Percentiles rank a stretch among this genome's conserved stretches.
Conservation (phyloP, 2,113 vertebrate species). For the Dryoscopus gambensis region DNA sequence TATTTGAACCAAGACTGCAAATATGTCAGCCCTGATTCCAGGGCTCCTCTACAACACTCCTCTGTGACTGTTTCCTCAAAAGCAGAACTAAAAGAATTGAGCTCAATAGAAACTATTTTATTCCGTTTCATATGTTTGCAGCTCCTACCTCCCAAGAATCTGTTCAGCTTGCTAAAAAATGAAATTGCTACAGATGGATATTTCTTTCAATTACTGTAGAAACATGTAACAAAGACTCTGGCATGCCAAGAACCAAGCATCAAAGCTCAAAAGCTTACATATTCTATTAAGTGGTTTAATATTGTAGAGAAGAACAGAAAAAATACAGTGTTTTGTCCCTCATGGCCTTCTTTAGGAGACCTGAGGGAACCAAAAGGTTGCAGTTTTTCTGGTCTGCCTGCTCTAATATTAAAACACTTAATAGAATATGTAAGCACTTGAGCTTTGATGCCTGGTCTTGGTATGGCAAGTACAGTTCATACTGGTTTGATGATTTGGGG, state of each 20-base stretch:
- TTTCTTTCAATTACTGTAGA: constrained; percentile 62
- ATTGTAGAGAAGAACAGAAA: constrained; percentile 32
- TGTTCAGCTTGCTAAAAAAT: constrained; percentile 56
- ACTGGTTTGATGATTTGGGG: constrained; percentile 44
- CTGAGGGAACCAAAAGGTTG: constrained; percentile 18
- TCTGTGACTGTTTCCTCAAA: constrained; percentile 48
- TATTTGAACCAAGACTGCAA: background rate
- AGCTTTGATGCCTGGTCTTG: constrained; percentile 38
- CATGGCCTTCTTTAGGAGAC: constrained; percentile 8
- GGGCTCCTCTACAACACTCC: background rate
- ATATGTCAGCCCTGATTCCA: background rate
- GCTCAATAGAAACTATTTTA: constrained; percentile 35
- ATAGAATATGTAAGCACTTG: constrained; percentile 56
- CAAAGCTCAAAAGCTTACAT: constrained; percentile 59
- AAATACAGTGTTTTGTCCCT: constrained; percentile 26
- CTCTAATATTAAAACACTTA: constrained; percentile 44
- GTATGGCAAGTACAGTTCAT: background rate
- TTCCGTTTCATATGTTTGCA: constrained; percentile 32
- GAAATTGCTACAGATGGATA: constrained; percentile 56
- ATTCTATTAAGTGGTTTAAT: constrained; percentile 61
- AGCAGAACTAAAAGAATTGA: constrained; percentile 42
- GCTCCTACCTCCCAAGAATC: constrained; percentile 57
- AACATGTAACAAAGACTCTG: constrained; percentile 62
- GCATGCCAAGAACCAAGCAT: constrained; percentile 50
- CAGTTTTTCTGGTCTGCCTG: constrained; percentile 1